Evolutionary conservation across 2,113 vertebrate genomes (phyloP).

Genomic region (Arizona elegans): DNA sequence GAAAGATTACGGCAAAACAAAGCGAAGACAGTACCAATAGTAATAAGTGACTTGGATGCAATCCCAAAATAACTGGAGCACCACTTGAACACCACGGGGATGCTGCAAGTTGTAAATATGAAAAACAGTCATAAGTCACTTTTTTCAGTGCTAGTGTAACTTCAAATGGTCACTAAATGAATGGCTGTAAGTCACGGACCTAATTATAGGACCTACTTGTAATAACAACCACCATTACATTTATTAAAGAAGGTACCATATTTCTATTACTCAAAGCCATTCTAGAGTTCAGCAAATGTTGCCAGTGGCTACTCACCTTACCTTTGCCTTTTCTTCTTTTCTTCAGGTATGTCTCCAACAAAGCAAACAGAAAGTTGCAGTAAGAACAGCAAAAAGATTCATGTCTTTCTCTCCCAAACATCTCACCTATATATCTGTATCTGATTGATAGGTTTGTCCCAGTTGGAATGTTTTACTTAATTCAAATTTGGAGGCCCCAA

Average conservation of each 20-base stretch:
- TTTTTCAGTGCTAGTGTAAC: no score
- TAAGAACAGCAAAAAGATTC: not conserved
- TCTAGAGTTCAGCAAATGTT: not conserved
- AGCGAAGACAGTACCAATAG: no score
- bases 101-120: no score
- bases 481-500: not conserved
- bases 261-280: not conserved
- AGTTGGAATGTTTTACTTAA: not conserved
- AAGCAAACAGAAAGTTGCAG: not conserved
- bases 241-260: not conserved
- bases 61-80: no score
- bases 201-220: no score
- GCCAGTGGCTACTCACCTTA: not conserved
- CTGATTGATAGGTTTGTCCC: not conserved
- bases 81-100: no score
- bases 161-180: no score
- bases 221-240: not conserved
- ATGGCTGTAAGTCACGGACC: no score
- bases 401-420: not conserved
- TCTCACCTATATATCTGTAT: not conserved
- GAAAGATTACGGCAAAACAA: no score
- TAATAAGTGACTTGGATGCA: no score
- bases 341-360: not conserved
- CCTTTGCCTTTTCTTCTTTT: not conserved
- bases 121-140: no score